A percentile compares a stretch with the other conserved stretches of the same genome.
These are phyloP conservation scores for Danio kyathit DNA, from an alignment of 2,797 vertebrate genomes.

Conservation along the genomic window DNA sequence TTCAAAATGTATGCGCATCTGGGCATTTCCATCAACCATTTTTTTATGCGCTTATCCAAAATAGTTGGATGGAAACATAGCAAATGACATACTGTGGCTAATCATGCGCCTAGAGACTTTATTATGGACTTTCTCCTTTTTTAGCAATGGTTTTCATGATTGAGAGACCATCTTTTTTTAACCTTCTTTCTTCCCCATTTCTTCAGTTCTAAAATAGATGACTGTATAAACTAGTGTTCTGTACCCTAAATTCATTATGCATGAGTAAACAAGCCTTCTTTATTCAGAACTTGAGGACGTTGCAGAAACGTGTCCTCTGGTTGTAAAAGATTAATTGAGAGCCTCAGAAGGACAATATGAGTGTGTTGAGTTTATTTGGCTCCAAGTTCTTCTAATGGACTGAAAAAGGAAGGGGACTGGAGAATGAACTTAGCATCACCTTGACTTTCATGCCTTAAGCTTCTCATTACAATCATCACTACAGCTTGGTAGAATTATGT, in stretches of 20 bases:
- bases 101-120: neutral
- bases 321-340: neutral
- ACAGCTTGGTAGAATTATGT: neutral
- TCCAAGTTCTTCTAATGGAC: neutral
- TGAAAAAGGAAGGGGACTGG: neutral
- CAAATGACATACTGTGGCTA: neutral
- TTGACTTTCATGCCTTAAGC: constrained; percentile 53
- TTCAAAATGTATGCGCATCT: no score
- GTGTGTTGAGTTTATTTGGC: neutral
- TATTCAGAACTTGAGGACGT: neutral
- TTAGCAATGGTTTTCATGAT: neutral
- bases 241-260: constrained; percentile 1
- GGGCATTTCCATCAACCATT: no score
- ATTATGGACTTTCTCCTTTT: neutral
- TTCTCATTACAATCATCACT: neutral
- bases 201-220: constrained; percentile 1
- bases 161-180: neutral
- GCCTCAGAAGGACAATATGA: neutral
- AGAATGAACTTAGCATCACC: constrained; percentile 13
- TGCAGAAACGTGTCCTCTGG: neutral
- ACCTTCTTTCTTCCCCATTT: neutral
- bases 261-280: neutral
- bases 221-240: constrained; percentile 1
- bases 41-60: no score
- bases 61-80: no score